Conservation (phyloP, 2,888 invertebrate genomes). For the Ornithoptera priamus region DNA sequence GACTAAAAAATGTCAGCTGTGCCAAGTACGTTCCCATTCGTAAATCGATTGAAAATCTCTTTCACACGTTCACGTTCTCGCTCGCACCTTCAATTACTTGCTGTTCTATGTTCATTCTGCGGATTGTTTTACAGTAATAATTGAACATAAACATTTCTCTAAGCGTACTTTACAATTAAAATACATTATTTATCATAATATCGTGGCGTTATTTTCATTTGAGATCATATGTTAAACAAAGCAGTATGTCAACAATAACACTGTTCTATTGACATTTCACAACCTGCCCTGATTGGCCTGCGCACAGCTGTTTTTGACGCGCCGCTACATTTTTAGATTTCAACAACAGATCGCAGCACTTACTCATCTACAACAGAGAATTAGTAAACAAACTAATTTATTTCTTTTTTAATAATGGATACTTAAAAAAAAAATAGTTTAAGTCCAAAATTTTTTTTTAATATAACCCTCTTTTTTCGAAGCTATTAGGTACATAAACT, state of each 20-base stretch:
- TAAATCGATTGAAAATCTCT: slow-evolving; percentile 72
- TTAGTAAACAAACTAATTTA: background rate
- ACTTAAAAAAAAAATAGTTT: too few relatives aligned
- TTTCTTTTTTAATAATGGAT: background rate
- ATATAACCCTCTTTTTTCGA: too few relatives aligned
- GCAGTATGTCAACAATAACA: slow-evolving; percentile 65
- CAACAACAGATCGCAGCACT: slow-evolving; percentile 57
- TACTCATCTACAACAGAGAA: slow-evolving; percentile 50
- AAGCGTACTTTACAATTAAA: background rate
- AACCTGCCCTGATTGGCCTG: slow-evolving; percentile 57
- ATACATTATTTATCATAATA: slow-evolving; percentile 16
- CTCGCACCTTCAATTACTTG: slow-evolving; percentile 42
- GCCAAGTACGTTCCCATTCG: slow-evolving; percentile 67
- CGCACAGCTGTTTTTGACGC: slow-evolving; percentile 76
- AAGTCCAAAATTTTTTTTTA: too few relatives aligned
- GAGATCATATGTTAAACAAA: slow-evolving; percentile 72
- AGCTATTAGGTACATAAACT: too few relatives aligned
- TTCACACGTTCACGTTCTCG: slow-evolving; percentile 48
- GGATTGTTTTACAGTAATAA: slow-evolving; percentile 6
- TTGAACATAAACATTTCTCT: slow-evolving; percentile 2
- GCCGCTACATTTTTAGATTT: slow-evolving; percentile 28
- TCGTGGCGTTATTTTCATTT: slow-evolving; percentile 38
- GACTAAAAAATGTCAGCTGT: slow-evolving; percentile 77
- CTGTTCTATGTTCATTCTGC: slow-evolving; percentile 1
- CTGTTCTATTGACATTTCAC: slow-evolving; percentile 51